Evolutionary conservation across 2,888 invertebrate species (phyloP), one percentile per base, ranked within the genome.

Genomic region (Acrobasis repandana): DNA sequence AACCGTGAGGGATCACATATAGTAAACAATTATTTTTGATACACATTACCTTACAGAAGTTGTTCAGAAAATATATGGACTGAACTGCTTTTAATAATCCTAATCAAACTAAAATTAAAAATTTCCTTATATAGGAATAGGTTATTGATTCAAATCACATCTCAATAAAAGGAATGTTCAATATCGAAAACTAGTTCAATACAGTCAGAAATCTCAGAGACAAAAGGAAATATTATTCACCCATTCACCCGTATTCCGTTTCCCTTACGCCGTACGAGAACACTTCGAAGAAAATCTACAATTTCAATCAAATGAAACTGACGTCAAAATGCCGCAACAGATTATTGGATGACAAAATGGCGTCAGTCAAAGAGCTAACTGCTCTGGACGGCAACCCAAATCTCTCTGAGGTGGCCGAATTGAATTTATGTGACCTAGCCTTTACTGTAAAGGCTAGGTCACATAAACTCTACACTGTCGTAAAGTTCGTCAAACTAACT

Each of bases 381-480:
- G 67, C 70, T 73, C 71, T 79, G 78, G 80, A 75, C 70, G 78
- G 79, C 87, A 88, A 88, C 88, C 89, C 85, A 82, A 80, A 76
- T 76, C 76, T 73, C 81, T 85, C 83, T 78, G 85, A 87, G 82
- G 82, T 83, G 77, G 74, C 77, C 75, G 79, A 88, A 89, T 88
- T 88, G 83, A 90, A 88, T 90, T 88, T 86, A 86, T 87, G 82
- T 84, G 83, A 85, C 84, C 81, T 79, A 77, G 72, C 78, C 75
- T 78, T 79, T 28, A 4, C 2, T 4, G n/a, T n/a, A n/a, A n/a
- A n/a, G n/a, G n/a, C n/a, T n/a, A n/a, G n/a, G n/a, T n/a, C n/a
- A n/a, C 4, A 20, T 20, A 20, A 2, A 73, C 68, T 68, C 68
- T 59, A 59, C 50, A 43, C 49, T 34, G 58, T 15, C 52, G 28